Evolutionary conservation across 2,797 vertebrate species (phyloP), one percentile per base, ranked within the genome.

Genomic region (Anguilla pacifica): DNA sequence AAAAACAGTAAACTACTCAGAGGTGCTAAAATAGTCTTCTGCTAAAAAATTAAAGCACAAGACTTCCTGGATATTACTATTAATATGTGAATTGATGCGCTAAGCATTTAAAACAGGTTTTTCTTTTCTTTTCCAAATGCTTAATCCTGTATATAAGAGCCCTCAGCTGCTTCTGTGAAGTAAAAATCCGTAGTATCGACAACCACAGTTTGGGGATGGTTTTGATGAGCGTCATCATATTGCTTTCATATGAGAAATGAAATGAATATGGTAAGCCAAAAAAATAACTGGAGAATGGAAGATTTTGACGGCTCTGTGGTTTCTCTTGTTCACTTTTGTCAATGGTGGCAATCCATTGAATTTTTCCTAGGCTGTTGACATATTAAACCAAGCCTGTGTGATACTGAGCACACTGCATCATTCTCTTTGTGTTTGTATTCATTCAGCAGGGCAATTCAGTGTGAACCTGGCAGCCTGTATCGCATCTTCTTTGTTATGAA

Each of bases 121-220:
- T 77, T 77, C 31, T 77, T 77, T 15, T 77, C 72, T 77, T 17
- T 77, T 77, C 72, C 72, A 35, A 39, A 77, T 77, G 31, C 35
- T 19, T 81, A 46, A 49, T 49, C 39, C 77, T 25, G 5, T 81
- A 22, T 49, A 43, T 19, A 49, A 49, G 39, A 81, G 28, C 46
- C 39, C 43, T 19, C 77, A 19, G 39, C 43, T 46, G 17, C 39
- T 81, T 46, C 15, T 49, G 22, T 46, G 31, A 77, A 39, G 72
- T 35, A 25, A 81, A 1, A 46, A 46, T 46, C 46, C 2, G 17
- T 74, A 3, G 77, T 28, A 6, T 81, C 19, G 19, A 81, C 19
- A 81, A 22, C 39, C 39, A 46, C 39, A 35, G 11, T 17, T 79
- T 22, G 39, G 17, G 39, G 35, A 39, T 70, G 67, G 17, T 79